A percentile compares a stretch with the other conserved stretches of the same genome.
Conservation (phyloP, 1,140 invertebrate genomes). For the Schmidtea mediterranea region DNA sequence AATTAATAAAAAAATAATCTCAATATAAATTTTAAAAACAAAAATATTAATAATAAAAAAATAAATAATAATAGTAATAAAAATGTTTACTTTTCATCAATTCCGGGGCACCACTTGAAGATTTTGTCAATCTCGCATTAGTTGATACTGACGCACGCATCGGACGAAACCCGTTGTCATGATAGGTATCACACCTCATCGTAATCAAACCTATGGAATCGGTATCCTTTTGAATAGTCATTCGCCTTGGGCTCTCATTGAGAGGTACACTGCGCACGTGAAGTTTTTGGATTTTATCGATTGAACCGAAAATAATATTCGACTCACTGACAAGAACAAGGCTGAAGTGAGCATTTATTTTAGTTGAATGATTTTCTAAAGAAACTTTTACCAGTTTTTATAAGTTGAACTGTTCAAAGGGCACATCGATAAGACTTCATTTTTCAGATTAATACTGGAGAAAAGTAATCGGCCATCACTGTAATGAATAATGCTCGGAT, state of each 20-base stretch:
- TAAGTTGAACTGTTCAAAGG: conserved; percentile 74
- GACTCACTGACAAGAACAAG: conserved; percentile 72
- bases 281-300: conserved; percentile 91
- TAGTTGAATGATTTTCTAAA: neutral
- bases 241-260: conserved; percentile 61
- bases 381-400: conserved; percentile 42
- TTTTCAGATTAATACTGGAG: conserved; percentile 84
- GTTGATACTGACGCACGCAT: too few species aligned
- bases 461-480: conserved; percentile 95
- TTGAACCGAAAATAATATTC: conserved; percentile 77
- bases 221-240: conserved; percentile 72
- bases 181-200: conserved; percentile 46
- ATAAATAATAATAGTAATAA: too few species aligned
- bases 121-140: too few species aligned
- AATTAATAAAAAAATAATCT: too few species aligned
- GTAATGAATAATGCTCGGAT: conserved; percentile 91
- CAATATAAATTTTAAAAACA: too few species aligned
- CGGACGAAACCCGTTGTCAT: conserved; percentile 4
- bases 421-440: conserved; percentile 88
- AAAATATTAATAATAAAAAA: too few species aligned
- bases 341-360: conserved; percentile 28
- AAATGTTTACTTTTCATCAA: too few species aligned
- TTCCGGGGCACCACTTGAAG: too few species aligned
- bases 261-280: conserved; percentile 78
- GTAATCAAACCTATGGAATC: conserved; percentile 78